Conservation (phyloP, 2,888 invertebrate species). For the Cyrtodaria siliqua region DNA sequence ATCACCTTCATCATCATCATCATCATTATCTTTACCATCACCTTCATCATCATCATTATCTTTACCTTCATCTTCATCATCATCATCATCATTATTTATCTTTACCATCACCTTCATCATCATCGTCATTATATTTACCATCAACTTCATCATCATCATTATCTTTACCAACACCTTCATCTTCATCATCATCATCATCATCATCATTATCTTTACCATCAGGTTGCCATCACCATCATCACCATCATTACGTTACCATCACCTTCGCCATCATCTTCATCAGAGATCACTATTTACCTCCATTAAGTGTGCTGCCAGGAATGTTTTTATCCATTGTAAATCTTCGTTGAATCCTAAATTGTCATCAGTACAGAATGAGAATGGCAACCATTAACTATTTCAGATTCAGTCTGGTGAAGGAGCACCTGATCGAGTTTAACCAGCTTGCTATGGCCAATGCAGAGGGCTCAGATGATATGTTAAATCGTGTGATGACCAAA, state of each 20-base stretch:
- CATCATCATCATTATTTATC: too few relatives aligned
- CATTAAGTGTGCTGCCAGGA: too few relatives aligned
- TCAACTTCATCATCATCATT: background rate
- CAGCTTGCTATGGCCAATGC: constrained; percentile 99
- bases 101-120: too few relatives aligned
- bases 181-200: background rate
- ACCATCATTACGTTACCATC: too few relatives aligned
- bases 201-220: background rate
- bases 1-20: too few relatives aligned
- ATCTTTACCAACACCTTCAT: background rate
- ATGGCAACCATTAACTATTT: too few relatives aligned
- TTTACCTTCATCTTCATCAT: too few relatives aligned
- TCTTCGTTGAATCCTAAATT: too few relatives aligned
- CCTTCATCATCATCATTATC: too few relatives aligned
- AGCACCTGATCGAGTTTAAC: constrained; percentile 99
- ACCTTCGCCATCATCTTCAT: background rate
- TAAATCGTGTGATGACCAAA: constrained; percentile 99
- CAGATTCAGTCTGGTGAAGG: constrained; percentile 97
- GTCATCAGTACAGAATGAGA: too few relatives aligned
- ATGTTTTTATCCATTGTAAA: too few relatives aligned
- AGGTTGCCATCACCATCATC: background rate
- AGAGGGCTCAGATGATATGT: constrained; percentile 98
- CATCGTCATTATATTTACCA: background rate
- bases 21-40: background rate
- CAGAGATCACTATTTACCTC: background rate